Evolutionary conservation across 2,888 invertebrate species (phyloP).

Genomic region (Drosophila merina): DNA sequence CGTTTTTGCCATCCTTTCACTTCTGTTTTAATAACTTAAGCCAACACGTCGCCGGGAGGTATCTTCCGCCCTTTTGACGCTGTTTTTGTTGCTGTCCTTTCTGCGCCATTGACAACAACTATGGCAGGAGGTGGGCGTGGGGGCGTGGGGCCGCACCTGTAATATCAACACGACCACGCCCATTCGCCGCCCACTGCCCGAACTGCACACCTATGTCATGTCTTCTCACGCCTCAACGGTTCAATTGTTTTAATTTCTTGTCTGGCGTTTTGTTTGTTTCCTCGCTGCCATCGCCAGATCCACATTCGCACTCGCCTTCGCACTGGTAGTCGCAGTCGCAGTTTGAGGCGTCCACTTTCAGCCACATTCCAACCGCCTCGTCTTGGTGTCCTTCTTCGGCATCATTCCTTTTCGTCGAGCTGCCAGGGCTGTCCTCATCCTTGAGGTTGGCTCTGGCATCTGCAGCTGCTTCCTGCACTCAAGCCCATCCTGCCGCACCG

Average conservation of each 20-base stretch:
- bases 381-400: slow-evolving; percentile 18
- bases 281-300: slow-evolving; percentile 32
- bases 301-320: slow-evolving; percentile 44
- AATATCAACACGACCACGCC: slow-evolving; percentile 76
- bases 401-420: slow-evolving; percentile 18
- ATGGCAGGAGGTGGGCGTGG: slow-evolving; percentile 31
- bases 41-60: slow-evolving; percentile 63
- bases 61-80: slow-evolving; percentile 6
- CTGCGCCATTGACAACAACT: slow-evolving; percentile 74
- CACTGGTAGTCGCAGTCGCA: slow-evolving; percentile 7
- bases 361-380: slow-evolving; percentile 24
- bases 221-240: slow-evolving; percentile 79
- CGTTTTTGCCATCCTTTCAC: slow-evolving; percentile 37
- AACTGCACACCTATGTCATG: slow-evolving; percentile 49
- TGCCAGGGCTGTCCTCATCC: slow-evolving; percentile 43
- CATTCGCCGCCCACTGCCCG: slow-evolving; percentile 41
- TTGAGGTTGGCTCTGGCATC: slow-evolving; percentile 61
- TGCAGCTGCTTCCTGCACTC: slow-evolving; percentile 65
- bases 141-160: slow-evolving; percentile 64
- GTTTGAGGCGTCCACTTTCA: slow-evolving; percentile 31
- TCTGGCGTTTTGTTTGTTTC: slow-evolving; percentile 77
- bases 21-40: slow-evolving; percentile 76
- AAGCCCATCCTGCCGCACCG: slow-evolving; percentile 30
- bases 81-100: slow-evolving; percentile 62
- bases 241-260: slow-evolving; percentile 81